Base-by-base conservation (phyloP, 1,140 invertebrate genomes). In the Drosophila simulans region DNA sequence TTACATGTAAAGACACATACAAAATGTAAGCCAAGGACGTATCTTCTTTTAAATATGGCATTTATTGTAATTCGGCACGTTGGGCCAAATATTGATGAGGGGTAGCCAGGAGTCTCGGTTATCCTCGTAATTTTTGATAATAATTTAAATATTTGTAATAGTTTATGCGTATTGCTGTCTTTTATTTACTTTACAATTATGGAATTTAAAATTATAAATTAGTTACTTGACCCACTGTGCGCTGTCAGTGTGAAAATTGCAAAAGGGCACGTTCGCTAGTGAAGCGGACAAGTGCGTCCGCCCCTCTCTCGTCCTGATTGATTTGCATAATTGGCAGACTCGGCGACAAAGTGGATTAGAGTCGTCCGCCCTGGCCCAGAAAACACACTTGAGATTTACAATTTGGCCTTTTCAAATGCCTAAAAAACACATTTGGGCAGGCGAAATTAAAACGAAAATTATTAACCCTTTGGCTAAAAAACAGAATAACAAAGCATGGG, bases 261-360 rank as follows among this genome's bases (percentile, higher is more conserved):
- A 25, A 39, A 45, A 64, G 27, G 17, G 59, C 63, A 40, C 63
- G 63, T 66, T 64, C 22, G 56, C 58, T 34, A 63, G 63, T 63
- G 43, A 64, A 39, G 43, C 35, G 34, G 43, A 60, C 62, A 59
- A 59, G 62, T 46, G 54, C 42, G 59, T 62, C 10, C 43, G 15
- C 5, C 60, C 45, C n/a, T 37, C 34, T 35, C 13, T 17, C 15
- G 46, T 11, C 70, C 49, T 74, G 70, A 80, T 74, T 80, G 77
- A 80, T 80, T 80, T 80, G 77, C 77, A 80, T 80, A 80, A 80
- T 80, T 80, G 63, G 45, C 69, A 80, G 77, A 69, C 76, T 71
- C 40, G 75, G 52, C 59, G 46, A 73, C 46, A 46, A 75, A 75
- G 72, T 75, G 72, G 72, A 74, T 74, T 75, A 56, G 42, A 64